These are phyloP conservation scores for Thaumetopoea pityocampa DNA, from an alignment of 1,140 invertebrate genomes.

Conservation along the genomic window DNA sequence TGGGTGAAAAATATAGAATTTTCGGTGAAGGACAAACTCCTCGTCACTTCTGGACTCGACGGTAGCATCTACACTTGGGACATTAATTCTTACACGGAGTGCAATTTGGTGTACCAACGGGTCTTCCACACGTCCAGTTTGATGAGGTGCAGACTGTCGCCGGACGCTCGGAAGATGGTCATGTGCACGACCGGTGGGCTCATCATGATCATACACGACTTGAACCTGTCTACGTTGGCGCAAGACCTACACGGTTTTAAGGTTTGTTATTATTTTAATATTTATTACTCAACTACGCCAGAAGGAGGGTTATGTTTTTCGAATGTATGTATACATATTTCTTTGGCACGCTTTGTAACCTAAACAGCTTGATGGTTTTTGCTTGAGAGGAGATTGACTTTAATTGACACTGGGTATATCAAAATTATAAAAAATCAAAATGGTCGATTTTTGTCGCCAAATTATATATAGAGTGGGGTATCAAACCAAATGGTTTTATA, in stretches of 20 bases:
- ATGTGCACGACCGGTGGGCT: constrained; percentile 93
- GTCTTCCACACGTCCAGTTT: constrained; percentile 90
- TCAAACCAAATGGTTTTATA: no score
- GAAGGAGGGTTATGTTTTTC: no score
- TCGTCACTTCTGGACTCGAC: constrained; percentile 95
- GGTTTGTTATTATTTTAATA: no score
- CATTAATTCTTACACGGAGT: constrained; percentile 91
- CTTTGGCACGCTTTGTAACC: no score
- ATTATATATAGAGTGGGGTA: no score
- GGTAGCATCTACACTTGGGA: constrained; percentile 97
- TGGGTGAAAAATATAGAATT: constrained; percentile 99
- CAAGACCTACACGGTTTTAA: constrained; percentile 91
- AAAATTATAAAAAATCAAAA: no score
- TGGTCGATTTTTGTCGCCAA: no score
- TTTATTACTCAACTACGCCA: no score
- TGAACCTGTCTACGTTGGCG: constrained; percentile 87
- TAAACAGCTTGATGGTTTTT: no score
- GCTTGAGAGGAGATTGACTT: no score
- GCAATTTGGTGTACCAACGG: constrained; percentile 85
- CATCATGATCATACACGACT: constrained; percentile 92
- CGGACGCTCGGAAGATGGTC: constrained; percentile 90
- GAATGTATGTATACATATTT: no score
- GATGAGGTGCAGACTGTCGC: constrained; percentile 92
- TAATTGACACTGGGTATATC: no score
- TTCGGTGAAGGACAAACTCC: constrained; percentile 87